A percentile compares a stretch with the other conserved stretches of the same genome.
phyloP scores from a whole-genome alignment of 2,888 invertebrate species.

The Pristionchus japonicus region DNA sequence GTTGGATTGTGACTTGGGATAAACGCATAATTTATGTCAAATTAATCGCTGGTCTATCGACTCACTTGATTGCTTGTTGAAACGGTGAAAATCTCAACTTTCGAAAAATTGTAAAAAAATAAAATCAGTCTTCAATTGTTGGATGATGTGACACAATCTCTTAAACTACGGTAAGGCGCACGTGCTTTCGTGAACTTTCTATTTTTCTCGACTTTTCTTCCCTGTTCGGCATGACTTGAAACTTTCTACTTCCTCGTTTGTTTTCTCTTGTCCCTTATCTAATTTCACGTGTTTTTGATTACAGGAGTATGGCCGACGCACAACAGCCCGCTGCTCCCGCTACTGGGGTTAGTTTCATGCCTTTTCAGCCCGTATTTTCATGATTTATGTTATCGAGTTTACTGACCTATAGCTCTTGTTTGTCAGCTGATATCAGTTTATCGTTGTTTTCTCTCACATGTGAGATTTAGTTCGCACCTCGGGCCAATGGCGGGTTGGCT shows the following conservation, averaged over 20 bases:
- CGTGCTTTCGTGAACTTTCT: not conserved
- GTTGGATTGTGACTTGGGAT: not conserved
- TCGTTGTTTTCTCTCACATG: no score
- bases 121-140: not conserved
- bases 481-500: no score
- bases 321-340: slow-evolving; percentile 23
- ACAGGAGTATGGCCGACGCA: slow-evolving; percentile 26
- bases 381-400: not conserved
- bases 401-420: not conserved
- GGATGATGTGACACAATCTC: not conserved
- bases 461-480: no score
- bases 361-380: not conserved
- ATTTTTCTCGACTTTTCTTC: not conserved
- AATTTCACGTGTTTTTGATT: not conserved
- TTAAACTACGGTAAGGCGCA: not conserved
- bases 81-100: not conserved
- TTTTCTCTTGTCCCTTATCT: not conserved
- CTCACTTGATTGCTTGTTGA: not conserved
- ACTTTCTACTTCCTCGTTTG: not conserved
- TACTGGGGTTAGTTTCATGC: not conserved
- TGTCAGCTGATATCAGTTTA: not conserved
- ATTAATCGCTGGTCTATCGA: not conserved
- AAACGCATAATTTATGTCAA: not conserved
- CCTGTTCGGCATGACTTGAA: not conserved
- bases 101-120: not conserved